Conservation (phyloP, 2,888 invertebrate species). For the Monopis laevigella region DNA sequence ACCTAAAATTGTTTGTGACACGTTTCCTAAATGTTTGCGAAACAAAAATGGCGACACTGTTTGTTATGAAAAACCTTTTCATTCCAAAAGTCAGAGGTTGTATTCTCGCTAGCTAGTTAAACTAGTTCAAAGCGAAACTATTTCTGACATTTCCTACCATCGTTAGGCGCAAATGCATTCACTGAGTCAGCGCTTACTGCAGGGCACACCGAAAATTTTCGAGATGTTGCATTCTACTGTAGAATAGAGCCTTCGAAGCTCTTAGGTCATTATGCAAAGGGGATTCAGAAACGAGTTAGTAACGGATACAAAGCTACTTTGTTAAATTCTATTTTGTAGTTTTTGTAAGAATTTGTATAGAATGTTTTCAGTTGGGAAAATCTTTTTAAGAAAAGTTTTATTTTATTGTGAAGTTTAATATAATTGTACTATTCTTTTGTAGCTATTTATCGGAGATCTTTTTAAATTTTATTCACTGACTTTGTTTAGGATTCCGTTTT, state of each 20-base stretch:
- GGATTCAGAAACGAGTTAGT: slow-evolving; percentile 4
- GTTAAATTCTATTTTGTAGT: slow-evolving; percentile 2
- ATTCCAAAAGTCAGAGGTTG: slow-evolving; percentile 1
- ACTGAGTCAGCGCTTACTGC: slow-evolving; percentile 7
- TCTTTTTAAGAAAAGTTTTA: too few species aligned
- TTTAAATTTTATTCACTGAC: too few species aligned
- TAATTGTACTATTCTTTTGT: too few species aligned
- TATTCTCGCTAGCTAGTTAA: background rate
- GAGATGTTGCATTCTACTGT: slow-evolving; percentile 1
- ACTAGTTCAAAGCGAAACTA: slow-evolving; percentile 9
- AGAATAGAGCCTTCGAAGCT: slow-evolving; percentile 2
- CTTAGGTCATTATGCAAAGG: slow-evolving; percentile 8
- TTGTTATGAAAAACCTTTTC: background rate
- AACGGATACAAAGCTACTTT: slow-evolving; percentile 3
- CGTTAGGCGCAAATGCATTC: slow-evolving; percentile 11
- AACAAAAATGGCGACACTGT: too few species aligned
- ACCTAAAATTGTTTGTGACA: too few species aligned
- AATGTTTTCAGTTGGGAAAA: slow-evolving; percentile 1
- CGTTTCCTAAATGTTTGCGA: too few species aligned
- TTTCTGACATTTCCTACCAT: slow-evolving; percentile 9
- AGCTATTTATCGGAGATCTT: too few species aligned
- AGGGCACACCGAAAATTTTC: slow-evolving; percentile 7
- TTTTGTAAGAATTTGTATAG: background rate
- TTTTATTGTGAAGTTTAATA: too few species aligned
- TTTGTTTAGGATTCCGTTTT: too few species aligned